Evolutionary conservation across 2,113 vertebrate species (phyloP).

Genomic region (Passer montanus): DNA sequence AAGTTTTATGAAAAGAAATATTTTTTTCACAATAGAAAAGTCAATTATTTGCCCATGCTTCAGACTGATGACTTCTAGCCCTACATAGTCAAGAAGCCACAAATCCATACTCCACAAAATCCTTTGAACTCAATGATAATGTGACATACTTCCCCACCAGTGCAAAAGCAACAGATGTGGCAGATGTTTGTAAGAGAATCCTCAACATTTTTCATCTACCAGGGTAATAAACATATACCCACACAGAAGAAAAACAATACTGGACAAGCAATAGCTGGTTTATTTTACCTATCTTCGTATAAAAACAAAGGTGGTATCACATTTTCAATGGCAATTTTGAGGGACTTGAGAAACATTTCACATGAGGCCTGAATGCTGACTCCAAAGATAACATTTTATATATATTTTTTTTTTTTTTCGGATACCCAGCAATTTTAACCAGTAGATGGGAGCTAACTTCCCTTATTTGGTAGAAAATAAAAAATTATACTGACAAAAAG

Average conservation of each 20-base stretch:
- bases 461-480: neutral
- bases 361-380: neutral
- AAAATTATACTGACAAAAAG: neutral
- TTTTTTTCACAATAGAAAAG: neutral
- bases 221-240: neutral
- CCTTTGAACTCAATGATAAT: neutral
- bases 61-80: neutral
- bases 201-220: neutral
- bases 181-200: neutral
- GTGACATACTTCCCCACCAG: neutral
- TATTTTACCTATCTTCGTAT: neutral
- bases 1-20: neutral
- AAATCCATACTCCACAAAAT: neutral
- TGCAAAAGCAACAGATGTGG: neutral
- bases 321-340: neutral
- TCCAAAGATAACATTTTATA: neutral
- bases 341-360: neutral
- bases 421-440: neutral
- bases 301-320: neutral
- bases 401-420: neutral
- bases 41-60: neutral
- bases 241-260: neutral
- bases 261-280: neutral
- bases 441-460: neutral
- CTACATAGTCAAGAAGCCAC: neutral